phyloP scores from a whole-genome alignment of 2,888 invertebrate genomes.

The Mechanitis mazaeus region DNA sequence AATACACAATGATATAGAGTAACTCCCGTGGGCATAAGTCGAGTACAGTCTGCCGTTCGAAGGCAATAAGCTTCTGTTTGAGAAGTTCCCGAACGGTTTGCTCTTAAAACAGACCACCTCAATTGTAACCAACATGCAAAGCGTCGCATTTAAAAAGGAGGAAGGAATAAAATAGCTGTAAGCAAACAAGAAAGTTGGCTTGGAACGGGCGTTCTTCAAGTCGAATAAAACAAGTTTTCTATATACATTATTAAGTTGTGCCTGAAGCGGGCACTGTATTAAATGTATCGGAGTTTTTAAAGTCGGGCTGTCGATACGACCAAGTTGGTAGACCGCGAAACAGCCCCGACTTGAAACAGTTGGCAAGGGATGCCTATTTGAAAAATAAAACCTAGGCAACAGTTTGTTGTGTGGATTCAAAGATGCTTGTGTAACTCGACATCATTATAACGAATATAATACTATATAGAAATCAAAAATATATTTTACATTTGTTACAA shows the following conservation, averaged over 20 bases:
- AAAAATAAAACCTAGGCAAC: constrained; percentile 69
- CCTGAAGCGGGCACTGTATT: constrained; percentile 53
- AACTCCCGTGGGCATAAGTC: constrained; percentile 41
- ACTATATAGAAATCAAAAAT: too few relatives aligned
- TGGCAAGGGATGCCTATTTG: constrained; percentile 62
- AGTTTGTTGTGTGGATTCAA: constrained; percentile 50
- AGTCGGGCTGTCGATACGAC: constrained; percentile 55
- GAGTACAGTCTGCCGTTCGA: constrained; percentile 52
- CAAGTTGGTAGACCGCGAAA: constrained; percentile 59
- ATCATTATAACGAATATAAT: constrained; percentile 32
- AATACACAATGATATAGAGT: constrained; percentile 45
- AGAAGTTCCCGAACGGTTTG: constrained; percentile 58
- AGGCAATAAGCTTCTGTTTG: constrained; percentile 61
- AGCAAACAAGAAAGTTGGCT: constrained; percentile 63
- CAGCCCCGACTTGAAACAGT: constrained; percentile 32
- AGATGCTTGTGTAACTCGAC: constrained; percentile 36
- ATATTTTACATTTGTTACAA: background rate
- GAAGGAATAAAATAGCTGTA: constrained; percentile 57
- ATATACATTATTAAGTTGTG: constrained; percentile 67
- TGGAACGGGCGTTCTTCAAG: constrained; percentile 45
- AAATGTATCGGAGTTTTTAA: constrained; percentile 63
- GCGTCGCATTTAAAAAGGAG: constrained; percentile 57
- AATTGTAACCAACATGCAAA: constrained; percentile 63
- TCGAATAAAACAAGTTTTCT: constrained; percentile 61
- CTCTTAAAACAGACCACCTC: constrained; percentile 57